Evolutionary conservation across 2,888 invertebrate species (phyloP).

Genomic region (Agelastica alni): DNA sequence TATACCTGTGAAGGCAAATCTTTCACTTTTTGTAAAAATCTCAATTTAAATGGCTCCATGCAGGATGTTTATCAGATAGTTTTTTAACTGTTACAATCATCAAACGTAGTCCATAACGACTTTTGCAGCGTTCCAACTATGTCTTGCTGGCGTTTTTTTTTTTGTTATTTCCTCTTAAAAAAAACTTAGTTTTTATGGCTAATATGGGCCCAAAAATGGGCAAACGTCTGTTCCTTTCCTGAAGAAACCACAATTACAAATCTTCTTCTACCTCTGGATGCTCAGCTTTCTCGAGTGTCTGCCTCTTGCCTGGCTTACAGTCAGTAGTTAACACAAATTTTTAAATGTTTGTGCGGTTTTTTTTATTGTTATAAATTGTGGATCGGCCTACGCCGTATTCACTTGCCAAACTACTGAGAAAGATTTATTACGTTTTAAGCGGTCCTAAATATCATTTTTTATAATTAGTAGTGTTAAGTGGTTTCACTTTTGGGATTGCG

Average conservation of each 20-base stretch:
- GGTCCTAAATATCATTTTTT: too few species aligned
- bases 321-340: too few species aligned
- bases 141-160: slow-evolving; percentile 12
- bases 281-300: slow-evolving; percentile 15
- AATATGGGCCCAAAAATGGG: slow-evolving; percentile 24
- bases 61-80: slow-evolving; percentile 18
- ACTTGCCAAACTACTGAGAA: too few species aligned
- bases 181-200: slow-evolving; percentile 23
- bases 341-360: too few species aligned
- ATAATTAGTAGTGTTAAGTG: too few species aligned
- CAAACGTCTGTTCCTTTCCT: slow-evolving; percentile 25
- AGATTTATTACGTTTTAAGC: too few species aligned
- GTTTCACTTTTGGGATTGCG: too few species aligned
- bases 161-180: slow-evolving; percentile 25
- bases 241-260: slow-evolving; percentile 36
- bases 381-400: too few species aligned
- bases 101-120: slow-evolving; percentile 26
- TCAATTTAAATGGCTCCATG: slow-evolving; percentile 13
- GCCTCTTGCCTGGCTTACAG: slow-evolving; percentile 13
- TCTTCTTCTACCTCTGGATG: slow-evolving; percentile 34
- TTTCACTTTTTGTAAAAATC: slow-evolving; percentile 13
- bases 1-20: background rate
- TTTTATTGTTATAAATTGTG: too few species aligned
- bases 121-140: slow-evolving; percentile 21
- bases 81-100: slow-evolving; percentile 15